These are phyloP conservation scores for Salvelinus namaycush DNA, from an alignment of 2,113 vertebrate species.

Conservation along the genomic window DNA sequence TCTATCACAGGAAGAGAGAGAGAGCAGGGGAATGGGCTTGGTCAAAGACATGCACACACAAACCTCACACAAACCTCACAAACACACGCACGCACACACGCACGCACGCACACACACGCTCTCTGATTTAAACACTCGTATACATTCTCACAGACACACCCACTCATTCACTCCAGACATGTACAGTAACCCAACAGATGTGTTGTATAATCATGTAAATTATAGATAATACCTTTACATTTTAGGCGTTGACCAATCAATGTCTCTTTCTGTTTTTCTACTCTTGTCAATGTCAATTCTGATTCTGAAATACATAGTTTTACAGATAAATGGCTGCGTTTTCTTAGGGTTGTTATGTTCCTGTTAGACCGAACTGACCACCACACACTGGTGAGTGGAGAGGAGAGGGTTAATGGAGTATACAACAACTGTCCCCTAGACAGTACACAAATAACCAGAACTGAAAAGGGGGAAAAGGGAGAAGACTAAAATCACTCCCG, in stretches of 20 bases:
- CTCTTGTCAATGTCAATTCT: conserved; percentile 47
- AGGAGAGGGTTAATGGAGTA: conserved; percentile 11
- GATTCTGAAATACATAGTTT: conserved; percentile 22
- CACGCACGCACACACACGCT: neutral
- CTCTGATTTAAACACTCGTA: conserved; percentile 11
- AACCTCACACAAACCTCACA: conserved; percentile 6
- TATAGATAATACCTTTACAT: conserved; percentile 39
- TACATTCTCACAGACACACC: conserved; percentile 10
- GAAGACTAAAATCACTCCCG: neutral
- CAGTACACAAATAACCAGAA: neutral
- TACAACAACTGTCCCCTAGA: conserved; percentile 8
- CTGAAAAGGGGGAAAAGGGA: neutral
- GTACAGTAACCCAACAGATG: conserved; percentile 10
- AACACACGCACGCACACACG: neutral
- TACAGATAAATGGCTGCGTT: conserved; percentile 24
- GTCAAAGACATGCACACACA: neutral
- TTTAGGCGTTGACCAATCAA: conserved; percentile 38
- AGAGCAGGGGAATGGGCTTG: neutral
- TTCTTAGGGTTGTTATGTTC: conserved; percentile 12
- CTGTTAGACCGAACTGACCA: neutral
- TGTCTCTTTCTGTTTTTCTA: conserved; percentile 45
- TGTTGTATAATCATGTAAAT: neutral
- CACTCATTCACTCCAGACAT: conserved; percentile 21
- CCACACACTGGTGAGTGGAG: neutral
- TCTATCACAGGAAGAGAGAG: conserved; percentile 59